Evolutionary conservation across 2,888 invertebrate species (phyloP), one percentile per base, ranked within the genome.

Genomic region (Drosophila melanosoma): DNA sequence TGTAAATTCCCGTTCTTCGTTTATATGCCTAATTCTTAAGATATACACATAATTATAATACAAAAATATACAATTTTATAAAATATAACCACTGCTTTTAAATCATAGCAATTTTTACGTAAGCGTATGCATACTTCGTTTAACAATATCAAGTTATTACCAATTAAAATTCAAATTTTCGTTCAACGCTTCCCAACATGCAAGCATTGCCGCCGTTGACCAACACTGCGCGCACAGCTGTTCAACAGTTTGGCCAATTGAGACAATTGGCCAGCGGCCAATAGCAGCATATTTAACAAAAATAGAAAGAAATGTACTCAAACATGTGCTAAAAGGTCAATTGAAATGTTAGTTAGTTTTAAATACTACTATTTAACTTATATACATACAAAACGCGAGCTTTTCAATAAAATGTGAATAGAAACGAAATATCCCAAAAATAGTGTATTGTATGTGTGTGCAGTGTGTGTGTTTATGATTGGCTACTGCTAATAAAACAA

Each of bases 1-100:
- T 85, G 87, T 87, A 84, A 82, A 87, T 78, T 84, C 72, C 76
- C 73, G 67, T 76, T 83, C 74, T 74, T 69, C 40, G 81, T 86
- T 83, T 78, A 59, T 70, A 69, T 80, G 67, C 71, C 82, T 38
- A 72, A 54, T 58, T 32, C 65, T 59, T 83, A 89, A 81, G 84
- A 15, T n/a, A 65, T 74, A 66, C 54, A 68, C 56, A 56, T 58
- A 66, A 53, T 64, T 42, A 53, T 72, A 82, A 66, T 70, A 66
- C 15, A 52, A 52, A 70, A 61, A 69, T 36, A 60, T 64, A 36
- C 33, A 26, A 59, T 80, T 80, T 71, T 68, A 66, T 60, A 68
- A 65, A 66, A 58, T 63, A 52, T 15, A 6, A 36, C 8, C 15
- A 12, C 10, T 11, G 40, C 4, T 38, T 29, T 29, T 40, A 17